Conservation (phyloP, 2,888 invertebrate species). For the Lottia scabra region DNA sequence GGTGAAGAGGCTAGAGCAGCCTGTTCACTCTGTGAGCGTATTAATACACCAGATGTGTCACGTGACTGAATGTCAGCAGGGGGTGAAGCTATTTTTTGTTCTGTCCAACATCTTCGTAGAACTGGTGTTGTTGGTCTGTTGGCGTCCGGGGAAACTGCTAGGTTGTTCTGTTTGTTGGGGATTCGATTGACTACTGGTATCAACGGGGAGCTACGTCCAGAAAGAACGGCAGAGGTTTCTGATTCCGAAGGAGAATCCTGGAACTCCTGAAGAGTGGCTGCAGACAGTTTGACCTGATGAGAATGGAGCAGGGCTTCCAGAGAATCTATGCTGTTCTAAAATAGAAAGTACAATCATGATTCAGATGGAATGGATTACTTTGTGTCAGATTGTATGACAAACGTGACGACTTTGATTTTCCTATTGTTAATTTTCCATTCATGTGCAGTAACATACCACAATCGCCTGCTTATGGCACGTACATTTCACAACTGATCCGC, state of each 20-base stretch:
- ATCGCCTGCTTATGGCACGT: too few species aligned
- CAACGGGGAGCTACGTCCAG: neutral
- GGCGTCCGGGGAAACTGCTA: neutral
- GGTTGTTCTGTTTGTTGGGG: neutral
- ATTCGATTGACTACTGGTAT: neutral
- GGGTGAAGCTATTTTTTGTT: neutral
- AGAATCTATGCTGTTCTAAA: slow-evolving; percentile 13
- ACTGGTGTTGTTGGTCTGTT: neutral
- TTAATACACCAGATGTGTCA: neutral
- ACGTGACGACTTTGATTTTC: too few species aligned
- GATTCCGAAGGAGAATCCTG: neutral
- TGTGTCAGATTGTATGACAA: too few species aligned
- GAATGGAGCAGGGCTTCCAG: slow-evolving; percentile 12
- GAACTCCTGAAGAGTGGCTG: neutral
- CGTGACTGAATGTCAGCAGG: neutral
- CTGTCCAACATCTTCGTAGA: neutral
- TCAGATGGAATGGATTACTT: too few species aligned
- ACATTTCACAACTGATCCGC: too few species aligned
- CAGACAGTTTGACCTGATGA: neutral
- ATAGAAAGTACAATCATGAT: neutral
- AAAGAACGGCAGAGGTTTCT: neutral
- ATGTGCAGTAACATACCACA: too few species aligned
- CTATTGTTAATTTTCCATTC: too few species aligned
- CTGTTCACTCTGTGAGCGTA: neutral
- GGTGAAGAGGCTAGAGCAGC: neutral